Evolutionary conservation across 2,113 vertebrate species (phyloP), one percentile per base, ranked within the genome.

Genomic region (Enhydra lutris): DNA sequence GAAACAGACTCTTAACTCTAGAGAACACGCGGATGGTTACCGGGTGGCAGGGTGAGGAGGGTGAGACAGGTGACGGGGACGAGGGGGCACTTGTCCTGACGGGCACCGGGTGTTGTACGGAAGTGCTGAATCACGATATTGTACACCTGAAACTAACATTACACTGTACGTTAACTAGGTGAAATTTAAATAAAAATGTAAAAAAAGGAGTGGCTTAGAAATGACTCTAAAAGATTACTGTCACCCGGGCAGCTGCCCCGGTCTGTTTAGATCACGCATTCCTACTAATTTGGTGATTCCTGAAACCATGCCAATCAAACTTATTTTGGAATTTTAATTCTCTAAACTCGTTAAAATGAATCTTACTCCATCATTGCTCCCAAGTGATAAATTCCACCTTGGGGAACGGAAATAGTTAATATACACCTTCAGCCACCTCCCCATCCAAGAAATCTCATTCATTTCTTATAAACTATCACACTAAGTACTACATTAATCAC

Each of bases 401-500:
- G 1, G 24, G 83, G 59, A 94, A 52, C 12, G 0, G 1, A 57
- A 97, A 96, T 31, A 80, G 65, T 63, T 92, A 96, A 86, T 21
- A 55, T 23, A 59, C 17, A 76, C 47, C 45, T 87, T 74, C 82
- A 89, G 69, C 79, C 63, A 79, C 89, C 86, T 92, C 79, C 47
- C 65, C 31, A 61, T 63, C 86, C 63, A 92, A 94, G 85, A 97
- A 97, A 74, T 80, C 74, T 12, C 79, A 95, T 57, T 94, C 67
- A 39, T 61, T 86, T 86, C 89, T 92, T 83, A 95, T 85, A 90
- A 98, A 92, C 67, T 39, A 73, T 39, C 55, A 73, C 47, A 89
- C 91, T 86, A 92, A 95, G 82, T 29, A 76, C 79, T 20, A 71
- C 74, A 95, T 95, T 69, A 86, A 97, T 96, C 95, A 96, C 24